A percentile compares a stretch with the other conserved stretches of the same genome.
Evolutionary conservation across 2,113 vertebrate genomes (phyloP).

Genomic region (Seriola aureovittata): DNA sequence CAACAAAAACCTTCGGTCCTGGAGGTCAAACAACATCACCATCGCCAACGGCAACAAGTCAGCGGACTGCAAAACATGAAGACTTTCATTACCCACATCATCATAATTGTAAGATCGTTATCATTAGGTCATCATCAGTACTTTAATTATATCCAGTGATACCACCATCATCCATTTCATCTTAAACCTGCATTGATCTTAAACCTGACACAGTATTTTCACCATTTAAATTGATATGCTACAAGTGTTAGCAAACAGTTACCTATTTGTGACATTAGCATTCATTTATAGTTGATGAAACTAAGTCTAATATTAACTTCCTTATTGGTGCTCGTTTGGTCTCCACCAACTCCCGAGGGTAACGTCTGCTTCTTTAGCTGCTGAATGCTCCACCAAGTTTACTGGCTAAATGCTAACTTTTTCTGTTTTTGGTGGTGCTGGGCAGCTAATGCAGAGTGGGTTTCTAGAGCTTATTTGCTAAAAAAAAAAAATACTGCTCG

Average conservation of each 20-base stretch:
- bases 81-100: neutral
- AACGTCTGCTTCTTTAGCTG: neutral
- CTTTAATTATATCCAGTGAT: neutral
- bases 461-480: neutral
- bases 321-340: neutral
- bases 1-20: slow-evolving; percentile 89
- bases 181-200: neutral
- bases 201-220: too few species aligned
- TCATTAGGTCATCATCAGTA: neutral
- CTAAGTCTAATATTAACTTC: neutral
- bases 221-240: neutral
- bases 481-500: neutral
- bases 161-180: neutral
- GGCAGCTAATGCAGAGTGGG: neutral
- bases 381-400: neutral
- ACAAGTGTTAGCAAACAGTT: neutral
- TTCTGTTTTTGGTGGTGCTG: neutral
- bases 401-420: neutral
- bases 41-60: slow-evolving; percentile 90
- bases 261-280: too few species aligned
- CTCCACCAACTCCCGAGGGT: neutral
- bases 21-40: slow-evolving; percentile 95
- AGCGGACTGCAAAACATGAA: slow-evolving; percentile 81
- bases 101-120: neutral
- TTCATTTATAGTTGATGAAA: too few species aligned